Conservation (phyloP, 2,888 invertebrate genomes). For the Lasioglossum marginatum region DNA sequence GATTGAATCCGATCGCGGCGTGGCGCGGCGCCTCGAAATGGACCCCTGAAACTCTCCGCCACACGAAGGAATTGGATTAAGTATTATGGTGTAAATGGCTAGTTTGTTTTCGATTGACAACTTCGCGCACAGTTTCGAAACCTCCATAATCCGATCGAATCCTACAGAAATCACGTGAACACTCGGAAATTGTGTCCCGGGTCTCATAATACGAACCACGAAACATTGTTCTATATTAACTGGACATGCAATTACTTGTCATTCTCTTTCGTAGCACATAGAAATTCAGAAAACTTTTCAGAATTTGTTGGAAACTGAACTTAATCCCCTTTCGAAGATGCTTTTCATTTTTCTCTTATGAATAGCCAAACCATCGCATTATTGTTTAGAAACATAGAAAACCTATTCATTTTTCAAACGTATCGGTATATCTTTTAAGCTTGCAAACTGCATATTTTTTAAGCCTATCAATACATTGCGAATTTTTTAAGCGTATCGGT, state of each 20-base stretch:
- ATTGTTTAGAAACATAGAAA: not conserved
- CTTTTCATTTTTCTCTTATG: not conserved
- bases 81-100: conserved; percentile 33
- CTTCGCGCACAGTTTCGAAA: not conserved
- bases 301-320: not conserved
- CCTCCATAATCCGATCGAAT: conserved; percentile 32
- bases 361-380: too few relatives aligned
- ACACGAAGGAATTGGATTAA: conserved; percentile 16
- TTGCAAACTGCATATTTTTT: too few relatives aligned
- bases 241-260: not conserved
- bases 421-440: too few relatives aligned
- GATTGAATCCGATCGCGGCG: conserved; percentile 23
- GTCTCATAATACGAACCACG: not conserved
- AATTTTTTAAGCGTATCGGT: too few relatives aligned
- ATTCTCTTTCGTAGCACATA: not conserved
- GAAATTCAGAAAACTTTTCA: not conserved
- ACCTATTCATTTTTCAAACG: not conserved
- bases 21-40: not conserved
- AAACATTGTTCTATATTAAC: not conserved
- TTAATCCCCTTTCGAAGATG: not conserved
- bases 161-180: not conserved
- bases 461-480: too few relatives aligned
- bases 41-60: conserved; percentile 11
- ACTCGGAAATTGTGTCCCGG: not conserved
- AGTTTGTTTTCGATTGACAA: conserved; percentile 29